phyloP scores from a whole-genome alignment of 2,797 vertebrate species.

The Knipowitschia caucasica region DNA sequence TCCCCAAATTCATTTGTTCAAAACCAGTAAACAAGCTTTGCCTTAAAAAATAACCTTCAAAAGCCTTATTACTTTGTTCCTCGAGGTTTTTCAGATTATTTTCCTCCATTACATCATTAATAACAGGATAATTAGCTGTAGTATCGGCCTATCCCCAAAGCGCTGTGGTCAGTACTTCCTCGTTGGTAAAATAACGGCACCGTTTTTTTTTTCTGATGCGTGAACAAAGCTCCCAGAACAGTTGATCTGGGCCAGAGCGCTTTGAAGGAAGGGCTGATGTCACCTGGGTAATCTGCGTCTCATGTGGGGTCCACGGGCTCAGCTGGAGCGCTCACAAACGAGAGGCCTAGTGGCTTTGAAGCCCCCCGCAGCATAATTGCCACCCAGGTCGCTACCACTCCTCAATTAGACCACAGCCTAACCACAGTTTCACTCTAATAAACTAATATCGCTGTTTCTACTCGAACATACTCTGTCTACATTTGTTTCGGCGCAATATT shows the following conservation, averaged over 20 bases:
- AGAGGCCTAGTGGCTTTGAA: slow-evolving; percentile 49
- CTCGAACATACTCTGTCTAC: too few relatives aligned
- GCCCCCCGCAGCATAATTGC: slow-evolving; percentile 49
- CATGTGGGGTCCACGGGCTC: slow-evolving; percentile 30
- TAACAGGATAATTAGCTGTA: not conserved
- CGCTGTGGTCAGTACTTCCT: slow-evolving; percentile 42
- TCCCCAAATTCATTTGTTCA: too few relatives aligned
- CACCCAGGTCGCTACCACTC: slow-evolving; percentile 45
- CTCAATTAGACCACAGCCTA: slow-evolving; percentile 32
- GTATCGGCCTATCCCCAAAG: slow-evolving; percentile 40
- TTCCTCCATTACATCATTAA: not conserved
- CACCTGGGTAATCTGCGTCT: slow-evolving; percentile 66
- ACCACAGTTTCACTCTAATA: too few relatives aligned
- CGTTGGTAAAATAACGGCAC: slow-evolving; percentile 40
- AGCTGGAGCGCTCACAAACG: slow-evolving; percentile 36
- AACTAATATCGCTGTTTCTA: too few relatives aligned
- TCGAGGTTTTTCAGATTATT: not conserved
- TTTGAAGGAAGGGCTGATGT: slow-evolving; percentile 64
- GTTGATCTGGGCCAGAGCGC: slow-evolving; percentile 37
- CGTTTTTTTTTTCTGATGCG: slow-evolving; percentile 63
- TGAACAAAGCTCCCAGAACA: slow-evolving; percentile 49
- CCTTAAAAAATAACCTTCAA: not conserved
- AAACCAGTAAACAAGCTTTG: slow-evolving; percentile 28
- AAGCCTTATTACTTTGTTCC: not conserved
- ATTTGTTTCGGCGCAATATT: too few relatives aligned